A percentile compares a stretch with the other conserved stretches of the same genome.
These are phyloP conservation scores for Cheumatopsyche charites DNA, from an alignment of 1,140 invertebrate genomes.

Conservation along the genomic window DNA sequence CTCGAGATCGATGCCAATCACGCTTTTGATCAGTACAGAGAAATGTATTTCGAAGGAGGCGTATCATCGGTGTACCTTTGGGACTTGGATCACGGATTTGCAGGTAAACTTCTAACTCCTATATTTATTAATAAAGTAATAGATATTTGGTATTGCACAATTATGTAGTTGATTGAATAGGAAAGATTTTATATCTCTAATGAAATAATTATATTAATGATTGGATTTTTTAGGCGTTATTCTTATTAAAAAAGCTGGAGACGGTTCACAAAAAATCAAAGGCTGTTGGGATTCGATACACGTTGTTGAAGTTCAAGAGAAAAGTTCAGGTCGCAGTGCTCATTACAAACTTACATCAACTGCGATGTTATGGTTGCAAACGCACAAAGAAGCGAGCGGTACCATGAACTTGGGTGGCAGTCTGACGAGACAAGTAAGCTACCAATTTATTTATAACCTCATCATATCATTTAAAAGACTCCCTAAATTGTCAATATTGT, in stretches of 20 bases:
- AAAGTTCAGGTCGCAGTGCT: slow-evolving; percentile 89
- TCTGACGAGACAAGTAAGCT: slow-evolving; percentile 87
- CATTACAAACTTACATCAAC: slow-evolving; percentile 99
- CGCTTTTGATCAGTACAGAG: slow-evolving; percentile 98
- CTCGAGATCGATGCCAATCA: slow-evolving; percentile 97
- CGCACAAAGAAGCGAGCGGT: slow-evolving; percentile 93
- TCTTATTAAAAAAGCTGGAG: slow-evolving; percentile 97
- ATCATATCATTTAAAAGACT: background rate
- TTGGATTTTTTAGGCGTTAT: slow-evolving; percentile 78
- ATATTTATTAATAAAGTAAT: too few species aligned
- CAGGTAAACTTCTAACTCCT: slow-evolving; percentile 67
- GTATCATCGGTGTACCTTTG: slow-evolving; percentile 99
- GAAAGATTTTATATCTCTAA: too few species aligned
- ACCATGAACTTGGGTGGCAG: slow-evolving; percentile 99
- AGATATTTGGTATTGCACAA: too few species aligned
- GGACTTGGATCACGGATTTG: slow-evolving; percentile 99
- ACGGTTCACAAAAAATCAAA: slow-evolving; percentile 95
- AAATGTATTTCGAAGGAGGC: slow-evolving; percentile 99
- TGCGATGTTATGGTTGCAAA: slow-evolving; percentile 99
- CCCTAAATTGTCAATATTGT: too few species aligned
- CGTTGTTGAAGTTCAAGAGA: slow-evolving; percentile 98
- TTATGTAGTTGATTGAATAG: too few species aligned
- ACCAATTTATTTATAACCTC: background rate
- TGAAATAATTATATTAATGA: too few species aligned
- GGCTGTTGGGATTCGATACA: slow-evolving; percentile 99